Evolutionary conservation across 2,113 vertebrate genomes (phyloP), one percentile per base, ranked within the genome.

Genomic region (Fukomys damarensis): DNA sequence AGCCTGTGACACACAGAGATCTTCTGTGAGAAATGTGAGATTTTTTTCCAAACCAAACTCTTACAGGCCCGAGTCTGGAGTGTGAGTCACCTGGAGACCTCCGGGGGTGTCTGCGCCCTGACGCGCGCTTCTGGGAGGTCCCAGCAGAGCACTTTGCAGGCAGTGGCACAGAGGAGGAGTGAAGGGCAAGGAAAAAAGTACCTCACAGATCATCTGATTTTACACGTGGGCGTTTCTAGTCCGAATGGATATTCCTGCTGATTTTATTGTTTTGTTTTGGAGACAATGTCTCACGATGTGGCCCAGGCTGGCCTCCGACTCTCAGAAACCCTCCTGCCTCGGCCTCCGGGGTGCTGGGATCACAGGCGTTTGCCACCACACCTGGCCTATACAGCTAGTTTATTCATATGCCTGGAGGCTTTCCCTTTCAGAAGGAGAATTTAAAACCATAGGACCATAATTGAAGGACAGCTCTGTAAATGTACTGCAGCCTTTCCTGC

Each of bases 1-100:
- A 3, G 7, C 28, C 74, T 41, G 26, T 32, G 74, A 88, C 20
- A 43, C 0, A 30, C 5, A 49, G 46, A 49, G 46, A 49, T 5
- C 46, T 9, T 49, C 65, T 85, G 89, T 91, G 74, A 72, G 85
- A 90, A 95, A 82, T 35, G 38, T 92, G 85, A 87, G 9, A 81
- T 49, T 43, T 1, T 14, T 91, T 94, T 91, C 65, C 93, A 88
- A 88, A 79, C 28, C 43, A 93, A 89, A 87, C 93, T 86, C 35
- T 86, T 95, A 89, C 74, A 83, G 49, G 56, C 61, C 72, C 83
- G 82, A 93, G 58, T 74, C 22, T 74, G 92, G 91, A 95, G 65
- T 28, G 61, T 97, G 97, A 98, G 56, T 97, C 97, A 98, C 49
- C 9, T 65, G 14, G 5, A 81, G 79, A 86, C 79, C 97, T 97